Conservation (phyloP, 2,888 invertebrate species). For the Idaea aversata region DNA sequence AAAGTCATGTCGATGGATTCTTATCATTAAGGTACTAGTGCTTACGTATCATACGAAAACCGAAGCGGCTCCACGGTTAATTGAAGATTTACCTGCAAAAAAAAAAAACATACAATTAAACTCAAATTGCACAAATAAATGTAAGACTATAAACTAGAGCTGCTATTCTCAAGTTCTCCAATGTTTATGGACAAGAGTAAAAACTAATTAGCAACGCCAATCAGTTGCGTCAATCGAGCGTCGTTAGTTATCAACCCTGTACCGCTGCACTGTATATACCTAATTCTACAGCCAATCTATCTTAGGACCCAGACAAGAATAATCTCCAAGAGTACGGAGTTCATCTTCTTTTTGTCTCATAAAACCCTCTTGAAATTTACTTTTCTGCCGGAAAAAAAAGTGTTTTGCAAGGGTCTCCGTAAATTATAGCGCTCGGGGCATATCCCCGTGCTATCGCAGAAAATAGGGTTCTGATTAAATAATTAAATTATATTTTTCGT, state of each 20-base stretch:
- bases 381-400: conserved; percentile 11
- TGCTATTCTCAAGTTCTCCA: neutral
- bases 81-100: neutral
- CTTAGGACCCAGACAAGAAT: conserved; percentile 3
- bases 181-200: neutral
- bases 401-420: conserved; percentile 14
- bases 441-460: conserved; percentile 29
- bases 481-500: conserved; percentile 27
- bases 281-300: conserved; percentile 6
- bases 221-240: conserved; percentile 16
- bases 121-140: neutral
- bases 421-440: conserved; percentile 23
- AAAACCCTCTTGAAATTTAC: conserved; percentile 13
- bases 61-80: neutral
- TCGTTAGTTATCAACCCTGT: conserved; percentile 9
- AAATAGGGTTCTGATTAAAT: conserved; percentile 34
- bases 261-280: neutral
- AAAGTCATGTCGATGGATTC: too few species aligned
- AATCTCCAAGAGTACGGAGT: conserved; percentile 5
- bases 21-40: neutral
- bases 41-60: neutral
- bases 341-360: conserved; percentile 10
- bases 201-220: conserved; percentile 22
- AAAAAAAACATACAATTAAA: neutral
- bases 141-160: conserved; percentile 8